Percentiles rank a stretch among this genome's conserved stretches.
These are phyloP conservation scores for Heterodera filipjevi DNA, from an alignment of 2,888 invertebrate genomes.

Conservation along the genomic window DNA sequence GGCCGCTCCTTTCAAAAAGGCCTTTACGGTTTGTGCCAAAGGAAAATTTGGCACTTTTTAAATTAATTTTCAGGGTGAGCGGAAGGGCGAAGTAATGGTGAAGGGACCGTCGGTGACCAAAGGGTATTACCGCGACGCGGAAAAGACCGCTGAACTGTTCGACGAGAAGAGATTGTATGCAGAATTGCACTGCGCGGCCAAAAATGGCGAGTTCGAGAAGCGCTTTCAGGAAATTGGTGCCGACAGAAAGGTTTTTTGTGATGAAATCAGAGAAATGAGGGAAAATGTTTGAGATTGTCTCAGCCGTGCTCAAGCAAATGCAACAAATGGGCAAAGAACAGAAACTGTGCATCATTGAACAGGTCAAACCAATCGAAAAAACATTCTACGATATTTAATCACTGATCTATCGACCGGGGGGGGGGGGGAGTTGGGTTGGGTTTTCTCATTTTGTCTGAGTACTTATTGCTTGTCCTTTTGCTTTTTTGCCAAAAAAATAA, in stretches of 20 bases:
- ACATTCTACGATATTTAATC: too few relatives aligned
- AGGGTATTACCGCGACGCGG: slow-evolving; percentile 73
- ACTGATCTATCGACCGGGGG: not conserved
- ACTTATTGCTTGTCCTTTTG: too few relatives aligned
- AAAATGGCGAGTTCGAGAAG: slow-evolving; percentile 37
- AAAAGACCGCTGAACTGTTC: slow-evolving; percentile 85
- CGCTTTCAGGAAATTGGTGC: slow-evolving; percentile 49
- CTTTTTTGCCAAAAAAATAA: not conserved
- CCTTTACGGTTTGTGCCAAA: too few relatives aligned
- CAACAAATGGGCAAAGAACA: slow-evolving; percentile 83
- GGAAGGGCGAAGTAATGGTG: slow-evolving; percentile 51
- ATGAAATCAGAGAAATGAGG: too few relatives aligned
- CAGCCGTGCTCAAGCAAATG: slow-evolving; percentile 83
- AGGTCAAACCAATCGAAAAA: slow-evolving; percentile 72
- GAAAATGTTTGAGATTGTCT: slow-evolving; percentile 40
- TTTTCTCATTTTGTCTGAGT: too few relatives aligned
- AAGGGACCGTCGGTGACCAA: slow-evolving; percentile 61
- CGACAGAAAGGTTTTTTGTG: slow-evolving; percentile 44
- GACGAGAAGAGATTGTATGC: slow-evolving; percentile 79
- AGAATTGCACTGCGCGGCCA: slow-evolving; percentile 29
- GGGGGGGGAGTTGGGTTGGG: too few relatives aligned
- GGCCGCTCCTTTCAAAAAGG: too few relatives aligned
- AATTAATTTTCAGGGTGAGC: slow-evolving; percentile 37
- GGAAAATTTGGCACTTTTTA: too few relatives aligned
- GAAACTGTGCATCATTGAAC: slow-evolving; percentile 92